Conservation (phyloP, 2,113 vertebrate species). For the Hyperoodon ampullatus region DNA sequence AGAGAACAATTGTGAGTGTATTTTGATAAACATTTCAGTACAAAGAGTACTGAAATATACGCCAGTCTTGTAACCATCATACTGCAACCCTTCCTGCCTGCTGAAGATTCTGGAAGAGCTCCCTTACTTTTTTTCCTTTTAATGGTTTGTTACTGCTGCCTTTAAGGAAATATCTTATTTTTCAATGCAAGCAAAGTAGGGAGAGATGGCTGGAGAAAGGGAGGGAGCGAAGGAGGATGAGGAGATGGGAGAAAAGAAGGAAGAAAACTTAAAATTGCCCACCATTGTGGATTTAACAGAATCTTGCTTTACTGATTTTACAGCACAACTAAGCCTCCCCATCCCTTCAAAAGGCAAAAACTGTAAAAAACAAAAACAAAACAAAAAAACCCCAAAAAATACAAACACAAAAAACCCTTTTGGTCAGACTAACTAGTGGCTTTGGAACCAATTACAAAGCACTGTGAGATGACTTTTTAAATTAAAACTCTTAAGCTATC, state of each 20-base stretch:
- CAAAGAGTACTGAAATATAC: conserved; percentile 56
- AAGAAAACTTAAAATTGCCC: not conserved
- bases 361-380: not conserved
- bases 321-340: not conserved
- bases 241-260: not conserved
- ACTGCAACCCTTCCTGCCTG: conserved; percentile 61
- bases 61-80: conserved; percentile 64
- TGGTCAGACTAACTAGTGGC: conserved; percentile 81
- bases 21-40: conserved; percentile 64
- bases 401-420: conserved; percentile 10
- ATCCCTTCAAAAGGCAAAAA: conserved; percentile 67
- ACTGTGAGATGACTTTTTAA: conserved; percentile 82
- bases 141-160: conserved; percentile 84
- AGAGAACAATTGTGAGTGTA: conserved; percentile 57
- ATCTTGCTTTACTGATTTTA: not conserved
- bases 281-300: not conserved
- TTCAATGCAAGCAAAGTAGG: not conserved
- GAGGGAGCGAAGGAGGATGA: not conserved
- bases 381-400: too few relatives aligned
- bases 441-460: conserved; percentile 83
- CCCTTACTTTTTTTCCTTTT: conserved; percentile 72
- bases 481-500: conserved; percentile 81
- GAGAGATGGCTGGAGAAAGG: not conserved
- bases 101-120: conserved; percentile 72
- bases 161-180: conserved; percentile 83